Evolutionary conservation across 2,797 vertebrate species (phyloP).

Genomic region (Muscicapa striata): DNA sequence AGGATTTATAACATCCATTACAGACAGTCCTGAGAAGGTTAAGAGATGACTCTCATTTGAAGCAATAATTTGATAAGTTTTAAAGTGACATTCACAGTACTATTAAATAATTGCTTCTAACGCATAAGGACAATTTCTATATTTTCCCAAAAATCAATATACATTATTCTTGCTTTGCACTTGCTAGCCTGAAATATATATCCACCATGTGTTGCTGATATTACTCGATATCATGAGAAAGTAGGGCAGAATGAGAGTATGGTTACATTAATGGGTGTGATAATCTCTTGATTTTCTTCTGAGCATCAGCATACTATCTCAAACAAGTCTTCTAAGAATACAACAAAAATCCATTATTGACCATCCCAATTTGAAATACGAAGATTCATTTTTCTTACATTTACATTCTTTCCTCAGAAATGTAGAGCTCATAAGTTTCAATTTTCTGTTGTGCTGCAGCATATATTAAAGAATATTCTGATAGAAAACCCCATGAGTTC

Average conservation of each 20-base stretch:
- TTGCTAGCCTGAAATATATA: background rate
- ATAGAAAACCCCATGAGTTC: background rate
- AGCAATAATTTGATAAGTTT: background rate
- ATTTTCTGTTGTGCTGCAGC: background rate
- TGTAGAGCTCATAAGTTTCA: background rate
- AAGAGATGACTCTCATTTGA: background rate
- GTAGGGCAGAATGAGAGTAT: background rate
- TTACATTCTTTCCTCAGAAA: background rate
- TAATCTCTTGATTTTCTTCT: background rate
- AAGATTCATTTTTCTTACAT: background rate
- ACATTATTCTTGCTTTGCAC: background rate
- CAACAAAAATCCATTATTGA: background rate
- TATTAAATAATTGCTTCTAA: background rate
- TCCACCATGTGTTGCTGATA: background rate
- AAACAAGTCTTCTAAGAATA: background rate
- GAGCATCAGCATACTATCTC: background rate
- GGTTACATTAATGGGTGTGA: background rate
- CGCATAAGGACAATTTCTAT: fast-evolving
- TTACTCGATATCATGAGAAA: background rate
- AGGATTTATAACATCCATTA: background rate
- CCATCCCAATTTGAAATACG: background rate
- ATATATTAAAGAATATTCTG: background rate
- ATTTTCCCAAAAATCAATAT: background rate
- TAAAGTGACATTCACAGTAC: background rate
- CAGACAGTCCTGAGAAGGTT: background rate